Conservation (phyloP, 2,797 vertebrate genomes). For the Hyperoplus immaculatus region DNA sequence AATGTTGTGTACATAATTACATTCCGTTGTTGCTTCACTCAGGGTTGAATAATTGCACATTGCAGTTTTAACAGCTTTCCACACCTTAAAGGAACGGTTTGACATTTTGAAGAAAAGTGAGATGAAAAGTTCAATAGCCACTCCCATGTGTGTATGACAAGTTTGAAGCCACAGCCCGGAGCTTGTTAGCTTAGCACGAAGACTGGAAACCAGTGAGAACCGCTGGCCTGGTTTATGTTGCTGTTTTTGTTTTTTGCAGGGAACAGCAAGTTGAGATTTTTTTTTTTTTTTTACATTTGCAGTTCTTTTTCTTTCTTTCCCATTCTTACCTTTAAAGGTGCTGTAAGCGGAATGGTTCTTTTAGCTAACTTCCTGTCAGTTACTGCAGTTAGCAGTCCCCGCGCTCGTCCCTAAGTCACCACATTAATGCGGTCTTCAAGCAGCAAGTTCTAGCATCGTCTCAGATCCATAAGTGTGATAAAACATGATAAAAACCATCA, state of each 20-base stretch:
- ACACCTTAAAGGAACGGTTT: not conserved
- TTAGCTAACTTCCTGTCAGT: no score
- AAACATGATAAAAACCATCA: no score
- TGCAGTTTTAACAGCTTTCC: not conserved
- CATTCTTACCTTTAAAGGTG: no score
- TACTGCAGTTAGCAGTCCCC: no score
- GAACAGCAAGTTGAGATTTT: no score
- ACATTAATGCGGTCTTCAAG: no score
- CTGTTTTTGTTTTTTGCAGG: not conserved
- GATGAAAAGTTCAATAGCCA: not conserved
- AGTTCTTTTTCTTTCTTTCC: no score
- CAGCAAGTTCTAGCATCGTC: no score
- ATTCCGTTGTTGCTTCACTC: not conserved
- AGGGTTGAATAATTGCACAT: not conserved
- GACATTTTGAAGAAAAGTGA: not conserved
- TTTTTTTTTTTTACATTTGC: not conserved
- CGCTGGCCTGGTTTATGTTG: not conserved
- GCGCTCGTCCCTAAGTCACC: no score
- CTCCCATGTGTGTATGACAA: not conserved
- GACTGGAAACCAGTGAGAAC: not conserved
- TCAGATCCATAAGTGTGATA: no score
- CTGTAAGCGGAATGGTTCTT: no score
- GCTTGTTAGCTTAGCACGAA: not conserved
- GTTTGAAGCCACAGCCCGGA: not conserved
- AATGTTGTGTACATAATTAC: not conserved